Conservation (phyloP, 1,140 invertebrate species). For the Apolygus lucorum region DNA sequence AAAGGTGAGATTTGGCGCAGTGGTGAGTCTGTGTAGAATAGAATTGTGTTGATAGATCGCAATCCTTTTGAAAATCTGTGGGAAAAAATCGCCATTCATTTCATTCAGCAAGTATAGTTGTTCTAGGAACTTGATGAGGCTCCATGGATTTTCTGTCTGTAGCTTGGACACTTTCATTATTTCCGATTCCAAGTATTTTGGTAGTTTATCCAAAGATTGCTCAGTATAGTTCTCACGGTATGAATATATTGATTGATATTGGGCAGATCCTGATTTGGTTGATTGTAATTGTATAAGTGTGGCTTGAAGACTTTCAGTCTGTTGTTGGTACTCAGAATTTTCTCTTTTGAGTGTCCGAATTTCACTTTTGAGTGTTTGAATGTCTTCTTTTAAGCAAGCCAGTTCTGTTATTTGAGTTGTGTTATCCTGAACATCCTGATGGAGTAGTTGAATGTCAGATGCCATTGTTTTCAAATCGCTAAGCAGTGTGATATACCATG, state of each 20-base stretch:
- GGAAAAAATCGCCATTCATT: not conserved
- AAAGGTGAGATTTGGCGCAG: not conserved
- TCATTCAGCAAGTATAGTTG: not conserved
- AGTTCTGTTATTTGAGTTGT: no score
- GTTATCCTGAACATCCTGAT: no score
- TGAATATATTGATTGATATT: not conserved
- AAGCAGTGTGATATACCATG: not conserved
- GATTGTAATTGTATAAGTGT: not conserved
- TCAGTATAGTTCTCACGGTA: not conserved
- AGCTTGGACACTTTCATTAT: not conserved
- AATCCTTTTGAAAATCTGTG: not conserved
- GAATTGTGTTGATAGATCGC: not conserved
- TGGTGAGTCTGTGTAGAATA: not conserved
- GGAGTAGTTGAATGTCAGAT: no score
- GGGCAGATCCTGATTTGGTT: not conserved
- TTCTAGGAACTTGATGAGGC: not conserved
- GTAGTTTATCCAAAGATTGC: not conserved
- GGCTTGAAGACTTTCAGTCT: not conserved
- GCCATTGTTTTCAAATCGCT: not conserved
- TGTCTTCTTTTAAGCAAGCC: not conserved
- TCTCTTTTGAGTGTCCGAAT: not conserved
- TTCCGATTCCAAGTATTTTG: not conserved
- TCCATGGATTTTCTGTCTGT: not conserved
- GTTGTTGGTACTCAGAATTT: not conserved
- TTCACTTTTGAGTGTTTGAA: not conserved